A percentile compares a stretch with the other conserved stretches of the same genome.
Evolutionary conservation across 1,140 invertebrate genomes (phyloP).

Genomic region (Papilio xuthus): DNA sequence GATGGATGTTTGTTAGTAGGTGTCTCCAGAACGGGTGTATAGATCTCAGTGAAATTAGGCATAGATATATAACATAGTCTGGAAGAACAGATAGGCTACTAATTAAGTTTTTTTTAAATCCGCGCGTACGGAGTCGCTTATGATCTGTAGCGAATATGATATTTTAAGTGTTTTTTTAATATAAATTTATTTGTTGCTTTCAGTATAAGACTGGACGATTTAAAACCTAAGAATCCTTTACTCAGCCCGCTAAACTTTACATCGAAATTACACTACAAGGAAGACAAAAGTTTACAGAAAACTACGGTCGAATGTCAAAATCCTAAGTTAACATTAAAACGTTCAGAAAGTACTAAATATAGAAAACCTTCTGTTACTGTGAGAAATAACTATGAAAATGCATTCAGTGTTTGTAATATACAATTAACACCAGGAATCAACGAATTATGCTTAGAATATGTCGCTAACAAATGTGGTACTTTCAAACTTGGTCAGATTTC

Average conservation of each 20-base stretch:
- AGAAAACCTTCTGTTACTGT: slow-evolving; percentile 80
- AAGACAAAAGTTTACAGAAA: slow-evolving; percentile 88
- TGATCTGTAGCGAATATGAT: no score
- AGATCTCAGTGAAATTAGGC: no score
- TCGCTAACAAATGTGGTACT: slow-evolving; percentile 83
- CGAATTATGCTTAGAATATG: slow-evolving; percentile 83
- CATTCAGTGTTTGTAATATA: slow-evolving; percentile 82
- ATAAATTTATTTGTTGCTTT: slow-evolving; percentile 50
- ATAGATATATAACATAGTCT: no score
- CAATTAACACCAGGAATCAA: slow-evolving; percentile 87
- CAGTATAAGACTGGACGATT: slow-evolving; percentile 82
- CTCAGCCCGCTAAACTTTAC: slow-evolving; percentile 85
- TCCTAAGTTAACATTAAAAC: slow-evolving; percentile 81
- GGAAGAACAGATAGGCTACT: no score
- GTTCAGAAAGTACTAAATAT: slow-evolving; percentile 83
- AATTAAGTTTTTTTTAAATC: no score
- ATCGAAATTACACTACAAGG: slow-evolving; percentile 88
- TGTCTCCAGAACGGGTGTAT: no score
- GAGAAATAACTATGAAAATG: slow-evolving; percentile 84
- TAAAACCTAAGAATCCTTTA: slow-evolving; percentile 83
- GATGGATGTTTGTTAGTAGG: no score
- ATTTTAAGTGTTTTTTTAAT: no score
- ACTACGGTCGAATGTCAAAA: slow-evolving; percentile 85
- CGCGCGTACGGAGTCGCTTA: no score
- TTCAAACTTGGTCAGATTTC: slow-evolving; percentile 84